These are phyloP conservation scores for Mastacembelus armatus DNA, from an alignment of 2,797 vertebrate genomes.

Conservation along the genomic window DNA sequence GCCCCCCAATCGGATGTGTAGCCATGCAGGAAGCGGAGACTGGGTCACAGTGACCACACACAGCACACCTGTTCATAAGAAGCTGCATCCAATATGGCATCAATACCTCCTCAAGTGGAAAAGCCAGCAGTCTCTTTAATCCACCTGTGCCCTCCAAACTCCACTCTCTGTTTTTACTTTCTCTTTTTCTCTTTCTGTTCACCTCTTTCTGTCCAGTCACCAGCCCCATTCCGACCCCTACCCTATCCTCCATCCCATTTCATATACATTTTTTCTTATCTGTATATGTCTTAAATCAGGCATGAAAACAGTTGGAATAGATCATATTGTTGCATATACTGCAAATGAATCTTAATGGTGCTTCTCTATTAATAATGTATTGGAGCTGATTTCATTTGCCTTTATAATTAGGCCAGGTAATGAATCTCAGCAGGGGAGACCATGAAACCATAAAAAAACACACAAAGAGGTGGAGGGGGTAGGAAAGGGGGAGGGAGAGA, in stretches of 20 bases:
- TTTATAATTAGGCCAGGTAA: slow-evolving; percentile 92
- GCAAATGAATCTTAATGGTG: slow-evolving; percentile 83
- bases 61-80: slow-evolving; percentile 70
- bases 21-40: slow-evolving; percentile 67
- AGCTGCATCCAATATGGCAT: slow-evolving; percentile 71
- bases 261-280: slow-evolving; percentile 64
- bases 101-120: slow-evolving; percentile 72
- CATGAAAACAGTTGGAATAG: slow-evolving; percentile 83
- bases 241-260: slow-evolving; percentile 20
- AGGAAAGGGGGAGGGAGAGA: slow-evolving; percentile 11
- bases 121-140: slow-evolving; percentile 61
- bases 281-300: slow-evolving; percentile 79
- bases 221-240: slow-evolving; percentile 26
- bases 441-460: slow-evolving; percentile 73
- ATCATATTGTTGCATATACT: slow-evolving; percentile 83
- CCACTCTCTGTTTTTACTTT: slow-evolving; percentile 5
- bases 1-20: slow-evolving; percentile 66
- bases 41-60: slow-evolving; percentile 68
- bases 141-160: slow-evolving; percentile 29
- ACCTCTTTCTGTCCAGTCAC: slow-evolving; percentile 27
- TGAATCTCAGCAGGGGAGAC: slow-evolving; percentile 86
- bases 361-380: slow-evolving; percentile 86
- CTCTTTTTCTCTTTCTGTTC: slow-evolving; percentile 7
- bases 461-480: slow-evolving; percentile 41
- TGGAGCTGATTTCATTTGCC: slow-evolving; percentile 92